Evolutionary conservation across 2,113 vertebrate genomes (phyloP).

Genomic region (Holacanthus passer): DNA sequence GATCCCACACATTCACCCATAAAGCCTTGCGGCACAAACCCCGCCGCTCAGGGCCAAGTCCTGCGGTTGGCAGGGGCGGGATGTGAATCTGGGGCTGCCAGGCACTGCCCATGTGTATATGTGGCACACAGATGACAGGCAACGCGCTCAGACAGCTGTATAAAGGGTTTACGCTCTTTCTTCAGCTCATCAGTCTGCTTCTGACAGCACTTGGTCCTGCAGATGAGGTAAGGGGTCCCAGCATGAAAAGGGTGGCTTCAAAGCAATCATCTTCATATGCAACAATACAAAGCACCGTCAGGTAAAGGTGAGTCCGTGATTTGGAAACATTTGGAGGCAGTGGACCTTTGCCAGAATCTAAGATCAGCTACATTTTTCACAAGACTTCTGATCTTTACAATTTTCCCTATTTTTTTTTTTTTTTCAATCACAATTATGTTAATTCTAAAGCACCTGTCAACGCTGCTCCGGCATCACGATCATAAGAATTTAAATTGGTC

Average conservation of each 20-base stretch:
- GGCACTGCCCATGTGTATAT: constrained; percentile 67
- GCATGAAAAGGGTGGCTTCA: constrained; percentile 56
- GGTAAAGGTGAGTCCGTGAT: constrained; percentile 56
- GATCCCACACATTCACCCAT: constrained; percentile 62
- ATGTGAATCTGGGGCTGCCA: constrained; percentile 66
- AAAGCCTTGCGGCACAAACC: constrained; percentile 65
- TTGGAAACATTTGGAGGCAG: constrained; percentile 34
- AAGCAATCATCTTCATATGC: constrained; percentile 61
- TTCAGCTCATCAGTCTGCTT: constrained; percentile 49
- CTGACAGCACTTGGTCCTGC: constrained; percentile 48
- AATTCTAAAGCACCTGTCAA: constrained; percentile 32
- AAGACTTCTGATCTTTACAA: constrained; percentile 7
- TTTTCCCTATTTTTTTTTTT: constrained; percentile 7
- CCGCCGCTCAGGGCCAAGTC: constrained; percentile 62
- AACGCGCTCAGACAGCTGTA: constrained; percentile 74
- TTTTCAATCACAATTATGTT: constrained; percentile 15
- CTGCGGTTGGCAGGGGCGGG: constrained; percentile 63
- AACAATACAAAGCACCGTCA: constrained; percentile 34
- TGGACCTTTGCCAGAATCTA: constrained; percentile 28
- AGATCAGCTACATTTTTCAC: constrained; percentile 7
- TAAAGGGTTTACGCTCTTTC: constrained; percentile 69
- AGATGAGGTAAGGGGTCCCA: constrained; percentile 57
- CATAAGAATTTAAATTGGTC: constrained; percentile 26
- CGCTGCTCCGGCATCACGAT: constrained; percentile 24
- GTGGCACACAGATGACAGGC: constrained; percentile 72